Conservation (phyloP, 2,113 vertebrate species). For the Recurvirostra avosetta region DNA sequence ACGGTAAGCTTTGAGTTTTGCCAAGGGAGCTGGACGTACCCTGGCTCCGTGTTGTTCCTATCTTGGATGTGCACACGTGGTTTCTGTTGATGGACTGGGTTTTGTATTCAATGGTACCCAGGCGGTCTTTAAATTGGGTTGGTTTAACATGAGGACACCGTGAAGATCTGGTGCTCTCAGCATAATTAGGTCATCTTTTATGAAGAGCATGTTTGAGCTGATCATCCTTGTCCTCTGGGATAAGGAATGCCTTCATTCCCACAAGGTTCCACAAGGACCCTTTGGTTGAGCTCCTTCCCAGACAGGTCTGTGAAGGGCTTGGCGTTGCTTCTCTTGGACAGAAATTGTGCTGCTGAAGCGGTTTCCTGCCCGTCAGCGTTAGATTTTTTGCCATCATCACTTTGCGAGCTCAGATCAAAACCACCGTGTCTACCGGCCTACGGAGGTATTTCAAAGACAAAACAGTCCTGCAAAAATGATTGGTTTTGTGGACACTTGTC, state of each 20-base stretch:
- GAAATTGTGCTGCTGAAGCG: neutral
- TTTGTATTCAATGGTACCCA: neutral
- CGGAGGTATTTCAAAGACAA: neutral
- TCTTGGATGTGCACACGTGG: fast-evolving
- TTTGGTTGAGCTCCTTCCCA: neutral
- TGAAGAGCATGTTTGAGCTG: neutral
- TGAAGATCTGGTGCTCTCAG: neutral
- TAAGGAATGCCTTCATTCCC: neutral
- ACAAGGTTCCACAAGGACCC: neutral
- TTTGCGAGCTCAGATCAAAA: neutral
- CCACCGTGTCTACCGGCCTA: neutral
- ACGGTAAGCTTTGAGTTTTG: constrained; percentile 68
- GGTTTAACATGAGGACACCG: neutral
- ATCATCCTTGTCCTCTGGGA: neutral
- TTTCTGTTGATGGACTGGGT: neutral
- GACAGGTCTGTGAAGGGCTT: neutral
- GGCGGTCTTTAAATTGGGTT: neutral
- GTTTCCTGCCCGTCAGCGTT: neutral
- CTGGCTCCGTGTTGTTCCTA: fast-evolving
- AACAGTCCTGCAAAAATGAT: neutral
- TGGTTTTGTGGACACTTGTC: neutral
- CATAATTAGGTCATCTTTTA: neutral
- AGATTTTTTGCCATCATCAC: neutral
- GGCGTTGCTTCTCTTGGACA: neutral
- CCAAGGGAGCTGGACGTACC: neutral